Evolutionary conservation across 2,888 invertebrate species (phyloP).

Genomic region (Andrena praecox): DNA sequence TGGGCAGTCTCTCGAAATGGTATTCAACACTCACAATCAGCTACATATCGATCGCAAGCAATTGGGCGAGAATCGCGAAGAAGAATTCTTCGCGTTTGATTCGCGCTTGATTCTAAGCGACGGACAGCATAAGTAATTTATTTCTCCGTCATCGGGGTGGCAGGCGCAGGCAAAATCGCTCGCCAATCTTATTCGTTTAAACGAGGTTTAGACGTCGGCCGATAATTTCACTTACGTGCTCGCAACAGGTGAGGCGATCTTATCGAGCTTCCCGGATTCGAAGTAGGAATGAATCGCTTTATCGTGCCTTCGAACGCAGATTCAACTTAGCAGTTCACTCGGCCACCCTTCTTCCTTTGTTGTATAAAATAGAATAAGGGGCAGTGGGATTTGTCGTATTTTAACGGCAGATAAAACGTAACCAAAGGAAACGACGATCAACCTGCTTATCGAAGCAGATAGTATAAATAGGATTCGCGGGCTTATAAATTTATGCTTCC

Average conservation of each 20-base stretch:
- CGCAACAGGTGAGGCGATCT: slow-evolving; percentile 63
- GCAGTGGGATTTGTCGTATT: background rate
- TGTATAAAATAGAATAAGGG: background rate
- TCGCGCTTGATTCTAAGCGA: background rate
- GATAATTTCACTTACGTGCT: slow-evolving; percentile 45
- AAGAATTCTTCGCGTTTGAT: too few species aligned
- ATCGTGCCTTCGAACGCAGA: slow-evolving; percentile 18
- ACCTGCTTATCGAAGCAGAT: background rate
- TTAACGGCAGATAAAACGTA: background rate
- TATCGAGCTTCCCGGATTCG: slow-evolving; percentile 40
- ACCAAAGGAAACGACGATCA: background rate
- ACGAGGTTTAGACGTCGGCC: slow-evolving; percentile 20
- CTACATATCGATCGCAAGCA: too few species aligned
- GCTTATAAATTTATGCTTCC: background rate
- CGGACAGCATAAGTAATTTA: background rate
- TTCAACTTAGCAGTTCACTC: background rate
- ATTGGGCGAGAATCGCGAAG: too few species aligned
- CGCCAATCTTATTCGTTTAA: slow-evolving; percentile 33
- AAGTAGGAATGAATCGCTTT: slow-evolving; percentile 45
- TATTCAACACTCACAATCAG: too few species aligned
- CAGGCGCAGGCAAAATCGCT: slow-evolving; percentile 9
- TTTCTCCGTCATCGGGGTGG: background rate
- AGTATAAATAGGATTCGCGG: background rate
- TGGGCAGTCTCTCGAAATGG: too few species aligned
- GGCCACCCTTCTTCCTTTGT: background rate